Base-by-base conservation (phyloP, 2,888 invertebrate genomes). In the Melanchra persicariae region DNA sequence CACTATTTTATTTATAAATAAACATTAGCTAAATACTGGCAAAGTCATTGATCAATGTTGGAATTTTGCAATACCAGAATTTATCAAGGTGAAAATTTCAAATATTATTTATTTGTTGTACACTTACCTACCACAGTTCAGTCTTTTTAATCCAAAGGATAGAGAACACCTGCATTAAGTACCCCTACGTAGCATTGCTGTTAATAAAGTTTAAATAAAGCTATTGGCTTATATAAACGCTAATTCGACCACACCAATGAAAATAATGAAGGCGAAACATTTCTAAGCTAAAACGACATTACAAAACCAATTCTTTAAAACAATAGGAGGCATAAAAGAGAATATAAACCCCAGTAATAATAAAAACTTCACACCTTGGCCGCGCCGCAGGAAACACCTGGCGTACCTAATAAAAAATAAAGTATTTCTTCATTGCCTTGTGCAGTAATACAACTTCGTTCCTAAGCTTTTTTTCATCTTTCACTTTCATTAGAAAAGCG, bases 311-410 rank as follows among this genome's bases (percentile, higher is more conserved):
- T 34, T 34, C 10, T 17, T 37, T 54, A 6, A n/a, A 64, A 65
- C 17, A 10, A 62, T 34, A 45, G 17, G 24, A 26, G 45, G 15
- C 24, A 54, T 17, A 54, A 26, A 47, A 45, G 19, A 15, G 0
- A 30, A 30, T 72, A 40, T 30, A 7, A 30, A 72, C 22, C 24
- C 9, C 12, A 5, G n/a, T 24, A 71, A 55, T 17, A 71, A 55
- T 63, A 63, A 74, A 47, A 71, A 55, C 30, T 24, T 55, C 47
- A 40, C 57, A 45, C 76, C 37, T 65, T 49, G 19, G 17, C 40
- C 40, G 17, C 24, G 24, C 10, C 37, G 9, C 12, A 45, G 51
- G 52, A 64, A 74, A 43, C 47, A 54, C 67, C 76, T 54, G 75
- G 57, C 22, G 26, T 22, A 4, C 1, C 22, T 47, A n/a, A 59